These are phyloP conservation scores for Henicopernis longicauda DNA, from an alignment of 2,113 vertebrate species.

Conservation along the genomic window DNA sequence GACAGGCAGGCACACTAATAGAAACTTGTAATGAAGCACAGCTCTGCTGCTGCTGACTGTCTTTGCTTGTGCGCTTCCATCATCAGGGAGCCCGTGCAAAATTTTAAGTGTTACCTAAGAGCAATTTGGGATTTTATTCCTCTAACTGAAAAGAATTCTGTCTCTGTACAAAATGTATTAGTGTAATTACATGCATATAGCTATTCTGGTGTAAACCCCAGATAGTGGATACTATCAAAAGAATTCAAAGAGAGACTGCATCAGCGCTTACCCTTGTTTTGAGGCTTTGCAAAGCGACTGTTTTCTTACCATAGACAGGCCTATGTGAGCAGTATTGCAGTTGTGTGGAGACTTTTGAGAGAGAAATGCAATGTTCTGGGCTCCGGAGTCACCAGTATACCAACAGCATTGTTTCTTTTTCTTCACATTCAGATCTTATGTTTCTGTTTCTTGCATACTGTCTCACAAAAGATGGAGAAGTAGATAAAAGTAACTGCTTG, in stretches of 20 bases:
- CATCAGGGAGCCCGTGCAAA: accelerated
- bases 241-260: not conserved
- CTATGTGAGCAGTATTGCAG: not conserved
- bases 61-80: not conserved
- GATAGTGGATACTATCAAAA: not conserved
- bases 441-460: not conserved
- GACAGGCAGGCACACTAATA: not conserved
- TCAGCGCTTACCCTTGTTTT: not conserved
- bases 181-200: no score
- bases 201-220: not conserved
- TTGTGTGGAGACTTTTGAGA: not conserved
- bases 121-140: not conserved
- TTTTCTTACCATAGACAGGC: not conserved
- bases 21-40: not conserved
- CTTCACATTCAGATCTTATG: not conserved
- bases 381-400: not conserved
- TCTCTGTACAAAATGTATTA: not conserved
- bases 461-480: not conserved
- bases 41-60: not conserved
- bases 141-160: not conserved
- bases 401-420: not conserved
- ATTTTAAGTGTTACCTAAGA: not conserved
- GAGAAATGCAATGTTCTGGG: not conserved
- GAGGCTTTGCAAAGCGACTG: not conserved
- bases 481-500: not conserved